Percentiles rank a stretch among this genome's conserved stretches.
Conservation (phyloP, 2,797 vertebrate genomes). For the Eulemur coronatus region DNA sequence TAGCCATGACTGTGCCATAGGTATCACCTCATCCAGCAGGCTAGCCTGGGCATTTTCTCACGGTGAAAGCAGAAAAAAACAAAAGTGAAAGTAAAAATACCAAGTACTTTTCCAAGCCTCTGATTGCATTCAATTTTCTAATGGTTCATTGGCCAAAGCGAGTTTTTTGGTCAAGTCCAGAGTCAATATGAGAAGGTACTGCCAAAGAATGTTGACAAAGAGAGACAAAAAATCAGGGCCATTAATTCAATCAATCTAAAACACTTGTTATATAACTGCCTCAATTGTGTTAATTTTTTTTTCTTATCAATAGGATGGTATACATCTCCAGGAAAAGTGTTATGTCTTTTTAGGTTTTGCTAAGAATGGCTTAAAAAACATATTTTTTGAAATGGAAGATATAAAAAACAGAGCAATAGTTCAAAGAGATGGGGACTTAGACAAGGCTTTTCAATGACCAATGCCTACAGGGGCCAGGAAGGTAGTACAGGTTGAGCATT, state of each 20-base stretch:
- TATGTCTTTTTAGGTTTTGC: neutral
- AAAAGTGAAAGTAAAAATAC: neutral
- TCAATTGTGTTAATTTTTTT: neutral
- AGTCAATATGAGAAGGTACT: neutral
- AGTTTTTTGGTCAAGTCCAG: neutral
- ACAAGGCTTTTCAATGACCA: neutral
- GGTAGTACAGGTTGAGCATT: neutral
- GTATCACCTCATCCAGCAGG: neutral
- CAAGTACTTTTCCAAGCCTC: neutral
- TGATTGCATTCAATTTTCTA: neutral
- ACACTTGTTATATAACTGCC: neutral
- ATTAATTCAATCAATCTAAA: conserved; percentile 11
- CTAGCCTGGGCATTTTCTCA: neutral
- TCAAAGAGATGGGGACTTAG: neutral
- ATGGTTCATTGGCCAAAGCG: neutral
- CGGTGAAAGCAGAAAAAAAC: neutral
- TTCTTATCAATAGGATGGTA: neutral
- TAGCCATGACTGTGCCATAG: neutral
- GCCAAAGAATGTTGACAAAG: neutral
- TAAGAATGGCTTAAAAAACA: neutral
- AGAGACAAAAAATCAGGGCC: neutral
- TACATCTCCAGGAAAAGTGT: neutral
- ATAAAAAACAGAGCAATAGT: neutral
- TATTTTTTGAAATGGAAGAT: neutral
- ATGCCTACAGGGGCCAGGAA: neutral